Base-by-base conservation (phyloP, 2,113 vertebrate genomes). In the Syrmaticus mikado region DNA sequence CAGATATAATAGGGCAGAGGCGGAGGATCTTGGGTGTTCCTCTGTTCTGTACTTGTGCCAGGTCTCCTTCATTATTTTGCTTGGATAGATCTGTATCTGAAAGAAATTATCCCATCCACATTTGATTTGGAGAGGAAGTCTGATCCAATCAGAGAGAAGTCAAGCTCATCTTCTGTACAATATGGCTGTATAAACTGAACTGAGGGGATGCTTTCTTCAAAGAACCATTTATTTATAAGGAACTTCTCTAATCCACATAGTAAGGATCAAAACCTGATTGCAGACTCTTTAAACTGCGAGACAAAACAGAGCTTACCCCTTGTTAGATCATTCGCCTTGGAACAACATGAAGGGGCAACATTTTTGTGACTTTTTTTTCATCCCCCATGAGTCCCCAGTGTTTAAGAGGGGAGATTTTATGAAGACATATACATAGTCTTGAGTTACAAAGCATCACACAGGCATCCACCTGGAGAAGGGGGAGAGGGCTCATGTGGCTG, bases 191-290 rank as follows among this genome's bases (percentile, higher is more conserved):
- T 38, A 75, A 75, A 77, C 20, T 30, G 34, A 90, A 65, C 21
- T 10, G 73, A 77, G 61, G 84, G 9, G 41, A 74, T 68, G 24
- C 10, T 52, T 18, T 61, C 46, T 83, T 94, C 85, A 96, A 94
- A 92, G 68, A 91, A 72, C 12, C n/a, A 32, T 94, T 91, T 96
- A 92, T 96, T 95, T 96, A 85, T 41, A 87, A 40, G 43, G 61
- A 85, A 58, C 13, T 85, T 87, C 68, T 87, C 68, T 94, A 84
- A 88, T 86, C 62, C 27, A 22, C 78, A 11, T 8, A 85, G 40
- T 12, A 14, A 20, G 90, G 55, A 94, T 87, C 60, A 85, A 92
- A 96, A 81, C 57, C 8, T 81, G 21, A 11, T 41, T 80, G 38
- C 38, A 85, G 91, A 74, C 67, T 71, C 78, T 87, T 85, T 0